Conservation (phyloP, 2,888 invertebrate species). For the Anthophora plumipes region DNA sequence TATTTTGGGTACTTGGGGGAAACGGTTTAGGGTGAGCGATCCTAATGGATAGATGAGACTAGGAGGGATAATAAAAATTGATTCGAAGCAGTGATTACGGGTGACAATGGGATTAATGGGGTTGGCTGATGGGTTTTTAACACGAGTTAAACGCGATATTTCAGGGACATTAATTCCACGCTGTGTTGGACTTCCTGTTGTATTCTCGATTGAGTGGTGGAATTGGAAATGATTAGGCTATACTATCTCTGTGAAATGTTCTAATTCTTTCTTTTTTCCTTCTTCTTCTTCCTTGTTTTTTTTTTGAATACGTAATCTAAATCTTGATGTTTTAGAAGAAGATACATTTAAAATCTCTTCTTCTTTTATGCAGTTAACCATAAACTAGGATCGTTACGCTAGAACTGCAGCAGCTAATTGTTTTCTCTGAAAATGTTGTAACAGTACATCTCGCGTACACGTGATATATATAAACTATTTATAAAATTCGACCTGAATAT, state of each 20-base stretch:
- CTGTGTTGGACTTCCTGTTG: not conserved
- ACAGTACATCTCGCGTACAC: no score
- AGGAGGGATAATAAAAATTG: constrained; percentile 40
- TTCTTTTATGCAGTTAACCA: not conserved
- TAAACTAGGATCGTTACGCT: not conserved
- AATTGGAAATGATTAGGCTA: not conserved
- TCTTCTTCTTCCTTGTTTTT: no score
- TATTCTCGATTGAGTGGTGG: not conserved
- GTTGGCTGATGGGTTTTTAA: constrained; percentile 37
- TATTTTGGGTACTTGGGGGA: not conserved
- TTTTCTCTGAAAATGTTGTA: not conserved
- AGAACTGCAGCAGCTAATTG: not conserved
- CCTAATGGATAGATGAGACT: constrained; percentile 26
- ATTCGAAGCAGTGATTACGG: constrained; percentile 36
- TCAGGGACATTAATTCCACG: constrained; percentile 21
- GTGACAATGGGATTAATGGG: constrained; percentile 37
- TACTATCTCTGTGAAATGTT: not conserved
- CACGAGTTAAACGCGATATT: constrained; percentile 23
- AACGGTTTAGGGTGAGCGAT: not conserved
- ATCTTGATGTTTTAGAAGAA: no score
- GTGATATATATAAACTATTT: not conserved
- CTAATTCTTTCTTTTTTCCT: no score
- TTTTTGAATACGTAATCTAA: no score
- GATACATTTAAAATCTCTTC: no score
- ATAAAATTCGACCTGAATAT: constrained; percentile 9